These are phyloP conservation scores for Epizoanthus scotinus DNA, from an alignment of 92 coral and sea anemone genomes.

Conservation along the genomic window DNA sequence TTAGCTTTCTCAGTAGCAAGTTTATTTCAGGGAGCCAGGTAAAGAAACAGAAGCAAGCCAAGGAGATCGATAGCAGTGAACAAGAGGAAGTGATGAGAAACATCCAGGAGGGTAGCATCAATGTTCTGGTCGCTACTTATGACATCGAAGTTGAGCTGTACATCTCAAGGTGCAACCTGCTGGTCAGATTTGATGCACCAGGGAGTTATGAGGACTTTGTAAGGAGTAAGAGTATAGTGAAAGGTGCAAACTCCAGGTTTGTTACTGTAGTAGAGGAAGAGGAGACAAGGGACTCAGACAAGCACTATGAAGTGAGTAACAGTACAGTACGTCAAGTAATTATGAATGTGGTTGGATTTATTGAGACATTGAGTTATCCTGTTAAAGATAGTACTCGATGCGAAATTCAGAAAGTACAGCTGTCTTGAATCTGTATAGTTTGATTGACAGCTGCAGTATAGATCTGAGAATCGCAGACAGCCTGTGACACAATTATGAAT, in stretches of 20 bases:
- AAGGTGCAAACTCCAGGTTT: slow-evolving; percentile 59
- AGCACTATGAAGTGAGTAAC: slow-evolving; percentile 26
- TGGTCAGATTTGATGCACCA: slow-evolving; percentile 81
- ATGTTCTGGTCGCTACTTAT: slow-evolving; percentile 70
- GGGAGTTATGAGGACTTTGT: slow-evolving; percentile 55
- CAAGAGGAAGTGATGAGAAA: slow-evolving; percentile 52
- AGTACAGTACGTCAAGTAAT: neutral
- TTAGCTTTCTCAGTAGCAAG: slow-evolving; percentile 62
- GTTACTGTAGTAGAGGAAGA: slow-evolving; percentile 54
- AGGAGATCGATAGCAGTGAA: slow-evolving; percentile 18
- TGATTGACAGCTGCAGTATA: neutral
- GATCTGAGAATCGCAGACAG: neutral
- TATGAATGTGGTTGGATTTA: neutral
- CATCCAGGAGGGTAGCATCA: slow-evolving; percentile 64
- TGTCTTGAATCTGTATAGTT: too few species aligned
- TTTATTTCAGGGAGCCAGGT: slow-evolving; percentile 42
- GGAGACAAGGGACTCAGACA: slow-evolving; percentile 17
- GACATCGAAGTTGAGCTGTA: slow-evolving; percentile 61
- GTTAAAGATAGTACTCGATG: too few species aligned
- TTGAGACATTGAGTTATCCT: too few species aligned
- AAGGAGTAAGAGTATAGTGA: slow-evolving; percentile 58
- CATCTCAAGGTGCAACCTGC: slow-evolving; percentile 66
- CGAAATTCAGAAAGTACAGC: too few species aligned
- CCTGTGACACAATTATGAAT: neutral
- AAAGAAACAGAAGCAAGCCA: slow-evolving; percentile 39